phyloP scores from a whole-genome alignment of 2,888 invertebrate genomes.

The Nomada lathburiana region DNA sequence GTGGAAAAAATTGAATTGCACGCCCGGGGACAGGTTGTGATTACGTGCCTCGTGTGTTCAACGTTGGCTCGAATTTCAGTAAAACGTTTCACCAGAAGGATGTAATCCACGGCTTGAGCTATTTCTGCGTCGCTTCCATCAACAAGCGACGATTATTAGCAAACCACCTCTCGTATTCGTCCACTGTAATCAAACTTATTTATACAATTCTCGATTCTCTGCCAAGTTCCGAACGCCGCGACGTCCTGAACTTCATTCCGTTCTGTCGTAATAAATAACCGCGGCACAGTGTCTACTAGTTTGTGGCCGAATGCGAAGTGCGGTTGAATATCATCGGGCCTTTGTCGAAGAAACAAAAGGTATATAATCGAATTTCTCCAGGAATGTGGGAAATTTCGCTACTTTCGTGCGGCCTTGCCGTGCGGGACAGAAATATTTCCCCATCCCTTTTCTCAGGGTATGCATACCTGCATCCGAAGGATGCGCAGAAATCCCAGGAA shows the following conservation, averaged over 20 bases:
- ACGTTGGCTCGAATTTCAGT: not conserved
- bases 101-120: not conserved
- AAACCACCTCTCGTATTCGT: not conserved
- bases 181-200: conserved; percentile 26
- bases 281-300: not conserved
- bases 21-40: too few relatives aligned
- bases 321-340: not conserved
- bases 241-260: not conserved
- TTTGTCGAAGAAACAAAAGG: conserved; percentile 24
- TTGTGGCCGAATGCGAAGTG: too few relatives aligned
- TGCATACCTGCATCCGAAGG: conserved; percentile 18
- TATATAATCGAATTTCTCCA: conserved; percentile 29
- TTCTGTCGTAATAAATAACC: conserved; percentile 8
- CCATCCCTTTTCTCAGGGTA: conserved; percentile 9
- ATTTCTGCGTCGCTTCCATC: conserved; percentile 1
- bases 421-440: conserved; percentile 1
- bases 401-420: not conserved
- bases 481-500: conserved; percentile 42
- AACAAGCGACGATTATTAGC: not conserved
- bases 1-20: too few relatives aligned
- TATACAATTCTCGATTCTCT: conserved; percentile 25
- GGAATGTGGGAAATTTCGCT: conserved; percentile 42
- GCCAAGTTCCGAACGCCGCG: conserved; percentile 14
- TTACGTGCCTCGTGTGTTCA: not conserved
- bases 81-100: not conserved